phyloP scores from a whole-genome alignment of 2,113 vertebrate genomes.

The Strix aluco region DNA sequence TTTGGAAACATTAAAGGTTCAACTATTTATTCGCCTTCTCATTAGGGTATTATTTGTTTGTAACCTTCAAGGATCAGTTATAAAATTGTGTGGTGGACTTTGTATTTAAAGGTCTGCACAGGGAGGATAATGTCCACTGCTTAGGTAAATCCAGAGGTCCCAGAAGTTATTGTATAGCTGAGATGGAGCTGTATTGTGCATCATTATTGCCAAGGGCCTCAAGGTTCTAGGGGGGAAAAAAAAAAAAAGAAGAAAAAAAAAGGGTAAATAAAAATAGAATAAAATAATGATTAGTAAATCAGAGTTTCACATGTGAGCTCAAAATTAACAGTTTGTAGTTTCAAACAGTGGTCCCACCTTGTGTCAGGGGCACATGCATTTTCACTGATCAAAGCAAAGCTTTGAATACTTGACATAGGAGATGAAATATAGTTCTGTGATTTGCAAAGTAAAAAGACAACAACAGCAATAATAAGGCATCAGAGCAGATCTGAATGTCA shows the following conservation, averaged over 20 bases:
- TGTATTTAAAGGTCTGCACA: neutral
- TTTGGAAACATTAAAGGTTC: neutral
- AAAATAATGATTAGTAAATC: neutral
- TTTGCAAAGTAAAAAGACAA: slow-evolving; percentile 29
- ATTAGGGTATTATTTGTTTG: neutral
- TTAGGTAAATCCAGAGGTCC: neutral
- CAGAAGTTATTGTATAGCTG: neutral
- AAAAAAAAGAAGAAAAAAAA: neutral
- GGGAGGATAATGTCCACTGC: neutral
- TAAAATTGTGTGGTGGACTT: neutral
- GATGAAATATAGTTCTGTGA: slow-evolving; percentile 11
- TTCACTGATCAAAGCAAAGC: slow-evolving; percentile 32
- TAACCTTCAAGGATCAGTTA: neutral
- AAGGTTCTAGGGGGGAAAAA: neutral
- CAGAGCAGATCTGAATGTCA: slow-evolving; percentile 24
- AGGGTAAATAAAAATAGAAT: neutral
- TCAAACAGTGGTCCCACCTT: neutral
- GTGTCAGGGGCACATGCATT: neutral
- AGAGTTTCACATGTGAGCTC: neutral
- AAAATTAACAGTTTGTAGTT: neutral
- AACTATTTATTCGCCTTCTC: neutral
- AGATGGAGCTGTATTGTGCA: neutral
- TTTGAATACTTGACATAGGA: neutral
- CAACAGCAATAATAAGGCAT: slow-evolving; percentile 37
- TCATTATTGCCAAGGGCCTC: neutral